A percentile compares a stretch with the other conserved stretches of the same genome.
These are phyloP conservation scores for Notothenia coriiceps DNA, from an alignment of 2,113 vertebrate genomes.

Conservation along the genomic window DNA sequence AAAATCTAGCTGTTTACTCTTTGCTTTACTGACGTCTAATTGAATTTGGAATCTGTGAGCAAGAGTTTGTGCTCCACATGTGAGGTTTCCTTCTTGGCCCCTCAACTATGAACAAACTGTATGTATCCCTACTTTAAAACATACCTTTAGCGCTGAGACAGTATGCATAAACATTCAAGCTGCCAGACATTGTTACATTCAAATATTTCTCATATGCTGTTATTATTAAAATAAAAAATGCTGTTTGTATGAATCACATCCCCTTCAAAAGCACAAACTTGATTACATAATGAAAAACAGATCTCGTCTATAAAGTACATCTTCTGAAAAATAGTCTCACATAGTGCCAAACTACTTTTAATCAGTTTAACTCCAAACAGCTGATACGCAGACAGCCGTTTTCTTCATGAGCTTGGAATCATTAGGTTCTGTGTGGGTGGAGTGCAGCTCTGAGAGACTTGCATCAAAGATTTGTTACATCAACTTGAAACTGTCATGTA, in stretches of 20 bases:
- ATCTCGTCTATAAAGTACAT: constrained; percentile 14
- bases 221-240: constrained; percentile 32
- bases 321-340: constrained; percentile 13
- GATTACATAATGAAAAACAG: constrained; percentile 35
- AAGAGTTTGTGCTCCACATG: constrained; percentile 14
- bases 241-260: constrained; percentile 16
- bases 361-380: constrained; percentile 40
- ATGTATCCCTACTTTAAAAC: constrained; percentile 12
- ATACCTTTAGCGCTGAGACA: constrained; percentile 7
- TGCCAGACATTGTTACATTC: constrained; percentile 2
- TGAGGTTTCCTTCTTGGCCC: constrained; percentile 10
- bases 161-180: constrained; percentile 14
- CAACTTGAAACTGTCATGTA: constrained; percentile 16
- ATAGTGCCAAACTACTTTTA: constrained; percentile 16
- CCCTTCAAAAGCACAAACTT: constrained; percentile 27
- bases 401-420: constrained; percentile 33
- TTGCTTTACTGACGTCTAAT: background rate
- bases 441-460: constrained; percentile 8
- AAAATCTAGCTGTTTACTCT: constrained; percentile 10
- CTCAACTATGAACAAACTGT: constrained; percentile 5
- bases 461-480: constrained; percentile 33
- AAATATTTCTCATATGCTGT: constrained; percentile 8
- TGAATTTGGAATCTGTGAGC: constrained; percentile 23
- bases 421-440: constrained; percentile 42
- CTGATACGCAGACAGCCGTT: constrained; percentile 33